A percentile compares a stretch with the other conserved stretches of the same genome.
These are phyloP conservation scores for Loripinus fragilis DNA, from an alignment of 2,888 invertebrate genomes.

Conservation along the genomic window DNA sequence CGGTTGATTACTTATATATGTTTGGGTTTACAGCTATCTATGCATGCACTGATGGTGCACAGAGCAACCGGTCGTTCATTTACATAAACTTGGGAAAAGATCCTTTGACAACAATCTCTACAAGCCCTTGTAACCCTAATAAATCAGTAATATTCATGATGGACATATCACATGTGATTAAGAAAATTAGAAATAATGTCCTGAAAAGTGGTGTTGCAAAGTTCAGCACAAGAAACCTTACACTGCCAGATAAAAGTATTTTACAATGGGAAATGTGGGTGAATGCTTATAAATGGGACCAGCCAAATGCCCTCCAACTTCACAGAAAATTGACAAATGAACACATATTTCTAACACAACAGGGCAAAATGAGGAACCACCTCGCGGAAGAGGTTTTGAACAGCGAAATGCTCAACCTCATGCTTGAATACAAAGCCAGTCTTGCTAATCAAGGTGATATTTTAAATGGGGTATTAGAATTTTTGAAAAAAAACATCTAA, in stretches of 20 bases:
- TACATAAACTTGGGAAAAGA: constrained; percentile 27
- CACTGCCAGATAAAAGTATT: constrained; percentile 21
- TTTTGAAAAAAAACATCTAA: constrained; percentile 31
- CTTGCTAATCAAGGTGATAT: constrained; percentile 37
- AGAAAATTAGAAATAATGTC: constrained; percentile 51
- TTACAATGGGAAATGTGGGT: constrained; percentile 55
- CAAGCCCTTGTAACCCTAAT: constrained; percentile 21
- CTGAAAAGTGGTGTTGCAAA: constrained; percentile 40
- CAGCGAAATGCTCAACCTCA: constrained; percentile 53
- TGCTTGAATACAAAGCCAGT: constrained; percentile 31
- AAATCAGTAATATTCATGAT: constrained; percentile 45
- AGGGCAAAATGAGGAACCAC: constrained; percentile 56
- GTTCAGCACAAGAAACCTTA: constrained; percentile 22
- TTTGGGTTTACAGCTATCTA: constrained; percentile 41
- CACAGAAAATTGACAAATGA: constrained; percentile 48
- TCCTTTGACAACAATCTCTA: background rate
- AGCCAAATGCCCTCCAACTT: constrained; percentile 43
- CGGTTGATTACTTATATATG: constrained; percentile 29
- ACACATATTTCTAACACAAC: constrained; percentile 41
- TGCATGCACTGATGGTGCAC: constrained; percentile 38
- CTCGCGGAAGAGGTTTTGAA: constrained; percentile 58
- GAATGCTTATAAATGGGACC: constrained; percentile 53
- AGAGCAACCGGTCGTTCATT: constrained; percentile 35
- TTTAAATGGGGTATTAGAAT: constrained; percentile 40
- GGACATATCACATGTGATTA: constrained; percentile 47